phyloP scores from a whole-genome alignment of 2,113 vertebrate genomes.

The Pygoscelis antarcticus region DNA sequence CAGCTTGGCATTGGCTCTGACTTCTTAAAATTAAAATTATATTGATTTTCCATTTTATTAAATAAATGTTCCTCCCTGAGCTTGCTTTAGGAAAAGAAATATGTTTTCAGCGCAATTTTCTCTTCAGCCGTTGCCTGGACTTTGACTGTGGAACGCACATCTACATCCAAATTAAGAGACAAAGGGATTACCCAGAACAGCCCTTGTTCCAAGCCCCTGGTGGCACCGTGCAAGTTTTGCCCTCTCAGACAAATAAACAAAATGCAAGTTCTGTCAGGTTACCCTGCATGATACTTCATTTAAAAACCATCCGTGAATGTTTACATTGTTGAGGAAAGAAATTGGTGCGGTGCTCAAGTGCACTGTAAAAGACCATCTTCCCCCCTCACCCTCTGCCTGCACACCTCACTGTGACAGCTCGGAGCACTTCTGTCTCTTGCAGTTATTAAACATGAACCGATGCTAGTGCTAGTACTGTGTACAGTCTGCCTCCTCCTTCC shows the following conservation, averaged over 20 bases:
- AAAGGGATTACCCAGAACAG: background rate
- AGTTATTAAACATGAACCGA: background rate
- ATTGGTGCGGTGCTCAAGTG: background rate
- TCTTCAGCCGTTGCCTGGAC: slow-evolving; percentile 5
- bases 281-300: background rate
- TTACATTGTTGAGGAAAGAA: background rate
- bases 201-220: background rate
- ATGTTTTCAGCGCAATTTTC: slow-evolving; percentile 65
- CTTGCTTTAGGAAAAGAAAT: slow-evolving; percentile 48
- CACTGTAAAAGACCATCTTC: background rate
- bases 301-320: background rate
- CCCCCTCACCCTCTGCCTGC: background rate
- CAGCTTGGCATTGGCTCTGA: slow-evolving; percentile 72
- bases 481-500: background rate
- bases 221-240: background rate
- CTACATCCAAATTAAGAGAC: slow-evolving; percentile 14
- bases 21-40: slow-evolving; percentile 79
- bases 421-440: background rate
- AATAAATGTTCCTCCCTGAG: slow-evolving; percentile 62
- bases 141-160: slow-evolving; percentile 7
- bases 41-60: slow-evolving; percentile 77
- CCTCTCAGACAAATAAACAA: background rate
- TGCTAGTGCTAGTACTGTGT: too few species aligned
- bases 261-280: background rate
- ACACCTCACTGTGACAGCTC: background rate